Percentiles rank a stretch among this genome's conserved stretches.
These are phyloP conservation scores for Tragelaphus eurycerus DNA, from an alignment of 2,797 vertebrate species.

Conservation along the genomic window DNA sequence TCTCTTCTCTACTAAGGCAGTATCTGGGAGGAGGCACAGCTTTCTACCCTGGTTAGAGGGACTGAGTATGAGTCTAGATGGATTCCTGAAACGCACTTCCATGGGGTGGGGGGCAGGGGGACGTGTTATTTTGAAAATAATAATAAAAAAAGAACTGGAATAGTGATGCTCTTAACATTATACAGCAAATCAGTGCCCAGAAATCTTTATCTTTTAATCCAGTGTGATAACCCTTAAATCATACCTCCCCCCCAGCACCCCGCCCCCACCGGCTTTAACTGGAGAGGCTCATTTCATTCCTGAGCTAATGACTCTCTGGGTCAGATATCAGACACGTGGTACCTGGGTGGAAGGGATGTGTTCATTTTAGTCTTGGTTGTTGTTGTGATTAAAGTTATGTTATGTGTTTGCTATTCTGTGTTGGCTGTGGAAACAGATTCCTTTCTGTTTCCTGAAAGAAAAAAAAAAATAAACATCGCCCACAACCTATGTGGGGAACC, in stretches of 20 bases:
- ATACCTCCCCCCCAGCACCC: rapidly evolving
- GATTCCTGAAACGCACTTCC: background rate
- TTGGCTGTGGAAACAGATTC: background rate
- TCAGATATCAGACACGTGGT: background rate
- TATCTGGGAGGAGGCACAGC: background rate
- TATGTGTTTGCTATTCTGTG: background rate
- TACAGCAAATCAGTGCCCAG: background rate
- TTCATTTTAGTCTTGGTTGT: background rate
- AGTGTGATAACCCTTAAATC: background rate
- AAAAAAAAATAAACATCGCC: background rate
- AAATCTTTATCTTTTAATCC: background rate
- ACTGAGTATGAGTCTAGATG: background rate
- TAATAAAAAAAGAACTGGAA: background rate
- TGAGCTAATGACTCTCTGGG: background rate
- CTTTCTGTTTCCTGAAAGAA: background rate
- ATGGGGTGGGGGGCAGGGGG: no score
- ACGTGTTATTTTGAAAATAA: background rate
- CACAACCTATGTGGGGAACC: background rate
- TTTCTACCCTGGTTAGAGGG: background rate
- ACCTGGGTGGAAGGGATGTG: background rate
- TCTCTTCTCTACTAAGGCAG: background rate
- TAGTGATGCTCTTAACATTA: background rate
- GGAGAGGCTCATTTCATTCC: background rate
- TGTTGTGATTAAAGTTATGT: background rate
- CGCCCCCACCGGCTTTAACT: rapidly evolving